Percentiles rank a stretch among this genome's conserved stretches.
Evolutionary conservation across 2,888 invertebrate species (phyloP).

Genomic region (Troilus luridus): DNA sequence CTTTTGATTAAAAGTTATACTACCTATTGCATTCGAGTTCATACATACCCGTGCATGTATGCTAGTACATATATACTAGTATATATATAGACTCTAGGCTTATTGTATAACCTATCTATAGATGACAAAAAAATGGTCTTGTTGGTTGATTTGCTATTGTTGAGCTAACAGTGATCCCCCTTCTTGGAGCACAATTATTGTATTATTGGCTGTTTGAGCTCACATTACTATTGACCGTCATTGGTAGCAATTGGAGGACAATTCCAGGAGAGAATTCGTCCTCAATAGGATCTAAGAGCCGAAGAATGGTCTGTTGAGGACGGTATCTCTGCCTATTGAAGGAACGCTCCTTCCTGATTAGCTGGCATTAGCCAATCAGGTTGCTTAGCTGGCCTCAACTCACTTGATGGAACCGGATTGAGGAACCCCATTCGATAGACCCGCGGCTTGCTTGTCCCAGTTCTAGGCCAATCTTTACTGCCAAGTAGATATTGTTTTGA

Average conservation of each 20-base stretch:
- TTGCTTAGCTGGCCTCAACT: slow-evolving; percentile 60
- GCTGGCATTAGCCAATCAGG: slow-evolving; percentile 61
- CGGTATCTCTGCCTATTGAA: neutral
- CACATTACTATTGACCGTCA: slow-evolving; percentile 10
- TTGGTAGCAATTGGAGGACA: neutral
- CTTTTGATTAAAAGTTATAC: no score
- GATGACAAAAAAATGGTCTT: neutral
- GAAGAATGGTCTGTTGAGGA: slow-evolving; percentile 23
- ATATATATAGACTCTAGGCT: neutral
- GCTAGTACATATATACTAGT: no score
- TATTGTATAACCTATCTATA: neutral
- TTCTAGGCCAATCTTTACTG: neutral
- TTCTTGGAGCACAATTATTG: neutral
- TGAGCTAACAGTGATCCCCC: neutral
- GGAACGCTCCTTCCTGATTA: slow-evolving; percentile 3
- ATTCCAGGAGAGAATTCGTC: neutral
- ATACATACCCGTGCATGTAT: no score
- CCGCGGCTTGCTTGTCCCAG: neutral
- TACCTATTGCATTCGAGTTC: no score
- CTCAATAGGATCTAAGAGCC: slow-evolving; percentile 1
- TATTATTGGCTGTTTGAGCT: slow-evolving; percentile 17
- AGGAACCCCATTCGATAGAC: slow-evolving; percentile 53
- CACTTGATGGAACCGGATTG: slow-evolving; percentile 63
- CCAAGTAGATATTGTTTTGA: neutral
- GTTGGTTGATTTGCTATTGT: neutral